These are phyloP conservation scores for Oreotrochilus melanogaster DNA, from an alignment of 2,113 vertebrate genomes.

Conservation along the genomic window DNA sequence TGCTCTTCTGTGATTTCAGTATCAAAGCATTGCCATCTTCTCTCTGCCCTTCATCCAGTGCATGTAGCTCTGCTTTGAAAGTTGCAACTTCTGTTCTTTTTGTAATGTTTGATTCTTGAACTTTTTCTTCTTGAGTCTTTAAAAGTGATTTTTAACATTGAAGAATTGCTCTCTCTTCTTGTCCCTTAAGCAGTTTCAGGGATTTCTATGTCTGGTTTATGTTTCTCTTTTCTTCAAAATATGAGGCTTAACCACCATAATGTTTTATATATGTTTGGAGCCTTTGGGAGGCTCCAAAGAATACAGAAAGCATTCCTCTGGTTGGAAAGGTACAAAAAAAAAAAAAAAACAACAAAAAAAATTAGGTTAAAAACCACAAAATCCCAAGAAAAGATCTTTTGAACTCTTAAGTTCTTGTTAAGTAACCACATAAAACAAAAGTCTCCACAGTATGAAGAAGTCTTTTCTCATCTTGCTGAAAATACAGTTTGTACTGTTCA, in stretches of 20 bases:
- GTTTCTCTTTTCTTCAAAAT: neutral
- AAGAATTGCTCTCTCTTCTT: neutral
- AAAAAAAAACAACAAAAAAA: neutral
- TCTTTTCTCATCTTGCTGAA: neutral
- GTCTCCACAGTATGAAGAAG: neutral
- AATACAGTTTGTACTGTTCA: neutral
- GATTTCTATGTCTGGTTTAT: neutral
- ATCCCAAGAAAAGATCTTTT: neutral
- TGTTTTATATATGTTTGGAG: neutral
- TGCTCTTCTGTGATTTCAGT: neutral
- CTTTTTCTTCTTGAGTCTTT: neutral
- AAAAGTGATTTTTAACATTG: neutral
- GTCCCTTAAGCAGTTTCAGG: neutral
- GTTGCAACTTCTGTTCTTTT: neutral
- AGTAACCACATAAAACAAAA: accelerated
- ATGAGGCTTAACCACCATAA: neutral
- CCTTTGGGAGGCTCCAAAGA: neutral
- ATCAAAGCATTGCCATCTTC: neutral
- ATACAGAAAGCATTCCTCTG: neutral
- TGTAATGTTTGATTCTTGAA: neutral
- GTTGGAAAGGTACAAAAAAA: neutral
- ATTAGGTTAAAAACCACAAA: neutral
- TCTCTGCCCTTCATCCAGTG: neutral
- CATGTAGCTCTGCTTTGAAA: neutral
- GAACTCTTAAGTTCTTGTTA: neutral